phyloP scores from a whole-genome alignment of 2,888 invertebrate species.

The Morpho helenor region DNA sequence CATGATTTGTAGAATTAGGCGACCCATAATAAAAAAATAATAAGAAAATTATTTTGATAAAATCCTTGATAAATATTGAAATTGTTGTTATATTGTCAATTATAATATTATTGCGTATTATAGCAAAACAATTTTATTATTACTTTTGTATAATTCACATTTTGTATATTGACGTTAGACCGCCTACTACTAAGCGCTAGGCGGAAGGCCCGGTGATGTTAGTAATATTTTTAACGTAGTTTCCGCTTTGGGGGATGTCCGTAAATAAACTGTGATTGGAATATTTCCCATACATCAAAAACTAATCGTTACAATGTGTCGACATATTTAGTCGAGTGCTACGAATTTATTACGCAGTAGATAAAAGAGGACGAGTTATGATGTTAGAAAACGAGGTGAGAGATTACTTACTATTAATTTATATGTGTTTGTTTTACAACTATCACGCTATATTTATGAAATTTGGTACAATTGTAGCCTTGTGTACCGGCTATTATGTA shows the following conservation, averaged over 20 bases:
- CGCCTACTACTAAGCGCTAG: neutral
- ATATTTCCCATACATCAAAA: neutral
- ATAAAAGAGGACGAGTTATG: neutral
- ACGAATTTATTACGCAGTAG: neutral
- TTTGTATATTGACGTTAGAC: too few species aligned
- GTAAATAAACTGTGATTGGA: slow-evolving; percentile 14
- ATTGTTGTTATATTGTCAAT: too few species aligned
- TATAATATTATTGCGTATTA: too few species aligned
- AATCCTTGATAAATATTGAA: too few species aligned
- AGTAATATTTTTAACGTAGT: slow-evolving; percentile 1
- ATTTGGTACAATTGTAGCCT: too few species aligned
- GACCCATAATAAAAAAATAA: too few species aligned
- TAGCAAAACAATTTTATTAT: too few species aligned
- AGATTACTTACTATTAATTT: neutral
- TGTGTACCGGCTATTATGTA: too few species aligned
- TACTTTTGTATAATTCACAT: too few species aligned
- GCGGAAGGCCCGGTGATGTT: slow-evolving; percentile 1
- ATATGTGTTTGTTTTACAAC: neutral
- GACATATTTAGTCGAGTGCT: slow-evolving; percentile 6
- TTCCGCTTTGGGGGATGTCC: neutral
- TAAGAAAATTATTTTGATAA: too few species aligned
- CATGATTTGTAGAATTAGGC: too few species aligned
- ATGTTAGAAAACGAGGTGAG: slow-evolving; percentile 4
- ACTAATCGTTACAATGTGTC: slow-evolving; percentile 2
- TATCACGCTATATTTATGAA: neutral